phyloP scores from a whole-genome alignment of 1,140 invertebrate species.

The Papilio dardanus region DNA sequence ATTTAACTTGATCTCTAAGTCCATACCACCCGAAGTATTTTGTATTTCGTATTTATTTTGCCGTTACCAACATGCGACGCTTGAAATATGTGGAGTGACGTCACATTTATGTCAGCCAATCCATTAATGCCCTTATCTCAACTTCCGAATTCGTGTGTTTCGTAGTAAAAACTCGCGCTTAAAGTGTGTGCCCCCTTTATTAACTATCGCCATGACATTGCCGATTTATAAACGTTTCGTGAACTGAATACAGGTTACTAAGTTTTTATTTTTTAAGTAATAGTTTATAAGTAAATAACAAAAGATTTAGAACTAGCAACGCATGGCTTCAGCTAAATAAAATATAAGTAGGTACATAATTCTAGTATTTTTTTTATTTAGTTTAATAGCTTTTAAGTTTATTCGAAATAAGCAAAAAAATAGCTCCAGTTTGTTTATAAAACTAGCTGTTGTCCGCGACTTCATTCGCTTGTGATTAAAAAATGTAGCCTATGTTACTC shows the following conservation, averaged over 20 bases:
- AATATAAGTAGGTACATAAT: no score
- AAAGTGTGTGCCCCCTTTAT: conserved; percentile 69
- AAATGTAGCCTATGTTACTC: no score
- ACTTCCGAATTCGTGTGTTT: conserved; percentile 78
- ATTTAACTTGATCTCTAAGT: conserved; percentile 42
- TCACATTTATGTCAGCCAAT: conserved; percentile 81
- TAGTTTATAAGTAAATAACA: background rate
- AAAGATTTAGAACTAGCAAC: background rate
- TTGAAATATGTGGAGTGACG: conserved; percentile 80
- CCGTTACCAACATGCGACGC: conserved; percentile 62
- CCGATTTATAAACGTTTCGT: conserved; percentile 25
- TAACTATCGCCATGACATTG: conserved; percentile 56
- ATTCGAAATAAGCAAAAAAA: background rate
- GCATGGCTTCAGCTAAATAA: background rate
- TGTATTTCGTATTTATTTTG: conserved; percentile 50
- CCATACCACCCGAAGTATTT: background rate
- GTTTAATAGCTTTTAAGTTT: no score
- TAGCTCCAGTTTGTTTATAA: background rate
- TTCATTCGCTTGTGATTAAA: background rate
- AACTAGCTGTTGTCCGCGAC: no score
- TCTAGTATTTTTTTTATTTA: no score
- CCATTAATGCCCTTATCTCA: conserved; percentile 80
- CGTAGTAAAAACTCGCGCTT: conserved; percentile 45
- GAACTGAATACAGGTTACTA: background rate
- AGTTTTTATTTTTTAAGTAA: background rate